Evolutionary conservation across 2,888 invertebrate species (phyloP).

Genomic region (Aporophyla lueneburgensis): DNA sequence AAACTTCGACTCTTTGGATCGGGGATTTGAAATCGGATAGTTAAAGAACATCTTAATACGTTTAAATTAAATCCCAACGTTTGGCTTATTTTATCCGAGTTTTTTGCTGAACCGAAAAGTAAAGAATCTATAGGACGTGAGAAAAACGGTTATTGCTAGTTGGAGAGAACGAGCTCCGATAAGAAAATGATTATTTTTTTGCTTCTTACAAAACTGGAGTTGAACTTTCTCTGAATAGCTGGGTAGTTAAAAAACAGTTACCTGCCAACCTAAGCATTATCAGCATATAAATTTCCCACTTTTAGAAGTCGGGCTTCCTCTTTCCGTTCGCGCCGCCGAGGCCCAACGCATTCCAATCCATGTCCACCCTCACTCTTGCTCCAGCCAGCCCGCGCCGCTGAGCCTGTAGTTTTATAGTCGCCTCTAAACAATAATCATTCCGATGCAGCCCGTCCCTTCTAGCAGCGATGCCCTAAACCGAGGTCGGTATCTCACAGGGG

Average conservation of each 20-base stretch:
- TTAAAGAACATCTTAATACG: slow-evolving; percentile 25
- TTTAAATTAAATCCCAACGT: slow-evolving; percentile 32
- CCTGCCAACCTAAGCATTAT: too few species aligned
- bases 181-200: neutral
- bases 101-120: slow-evolving; percentile 20
- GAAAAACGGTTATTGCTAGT: slow-evolving; percentile 17
- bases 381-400: too few species aligned
- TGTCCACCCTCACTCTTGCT: too few species aligned
- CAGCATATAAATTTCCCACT: too few species aligned
- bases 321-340: too few species aligned
- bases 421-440: too few species aligned
- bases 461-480: too few species aligned
- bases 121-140: neutral
- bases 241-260: neutral
- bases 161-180: neutral
- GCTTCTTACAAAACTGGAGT: neutral
- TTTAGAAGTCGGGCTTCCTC: too few species aligned
- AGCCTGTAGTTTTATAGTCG: too few species aligned
- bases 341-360: too few species aligned
- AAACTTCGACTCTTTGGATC: slow-evolving; percentile 51
- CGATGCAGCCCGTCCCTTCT: too few species aligned
- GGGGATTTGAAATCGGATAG: slow-evolving; percentile 50
- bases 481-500: too few species aligned
- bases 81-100: slow-evolving; percentile 17
- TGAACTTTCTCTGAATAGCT: neutral